Evolutionary conservation across 2,888 invertebrate genomes (phyloP), one percentile per base, ranked within the genome.

Genomic region (Latrodectus hesperus): DNA sequence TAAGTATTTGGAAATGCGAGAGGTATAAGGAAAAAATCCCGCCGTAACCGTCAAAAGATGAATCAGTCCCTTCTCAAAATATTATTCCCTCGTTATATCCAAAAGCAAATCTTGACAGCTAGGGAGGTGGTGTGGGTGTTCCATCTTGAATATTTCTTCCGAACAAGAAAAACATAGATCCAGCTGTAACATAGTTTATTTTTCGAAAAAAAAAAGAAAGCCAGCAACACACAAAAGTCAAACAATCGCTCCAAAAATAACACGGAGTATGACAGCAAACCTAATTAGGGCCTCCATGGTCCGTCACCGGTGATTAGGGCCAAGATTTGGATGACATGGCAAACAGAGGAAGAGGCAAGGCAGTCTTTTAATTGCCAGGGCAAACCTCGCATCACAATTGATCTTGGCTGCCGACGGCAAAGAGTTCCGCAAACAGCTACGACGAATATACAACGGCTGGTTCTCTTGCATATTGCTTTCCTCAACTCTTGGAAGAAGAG

Each of bases 251-350:
- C 73, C 55, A 53, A 53, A 76, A 77, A 77, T 71, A 76, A 72
- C 65, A n/a, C 12, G 70, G 74, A 11, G 64, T n/a, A 14, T 17
- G n/a, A n/a, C 70, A 49, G 64, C 77, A 79, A 85, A 79, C 75
- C 68, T 68, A 79, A 85, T 80, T 82, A 75, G 51, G 74, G 52
- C 38, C 22, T 52, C 75, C 38, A 75, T 79, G 85, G 74, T 77
- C 72, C 72, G 81, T 77, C 81, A 75, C 76, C 81, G 77, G 81
- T 87, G 81, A 82, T 87, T 87, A 87, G 67, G 81, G 73, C 67
- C 81, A 87, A 77, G 81, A 77, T 81, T 87, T 87, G 86, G 81
- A 87, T 87, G 81, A 77, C 86, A 87, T 67, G 72, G 86, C 81
- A 87, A 87, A 87, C 86, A 86, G 17, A 26, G 75, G 70, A 74